These are phyloP conservation scores for Stegana nigrithorax DNA, from an alignment of 2,888 invertebrate genomes.

Conservation along the genomic window DNA sequence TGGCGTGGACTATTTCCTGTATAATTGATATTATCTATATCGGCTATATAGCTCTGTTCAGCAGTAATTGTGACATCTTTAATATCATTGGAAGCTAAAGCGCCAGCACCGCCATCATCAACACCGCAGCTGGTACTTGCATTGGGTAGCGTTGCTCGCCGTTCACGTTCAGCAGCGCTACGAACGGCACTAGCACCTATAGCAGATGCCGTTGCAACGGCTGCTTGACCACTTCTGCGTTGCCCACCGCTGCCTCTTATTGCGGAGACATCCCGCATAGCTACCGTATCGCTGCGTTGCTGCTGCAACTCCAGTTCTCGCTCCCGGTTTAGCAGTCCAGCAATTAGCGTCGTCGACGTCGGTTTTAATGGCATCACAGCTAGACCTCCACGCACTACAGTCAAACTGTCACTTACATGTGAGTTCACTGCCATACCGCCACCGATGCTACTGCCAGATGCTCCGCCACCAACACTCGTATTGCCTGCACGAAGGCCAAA, in stretches of 20 bases:
- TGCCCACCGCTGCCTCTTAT: slow-evolving; percentile 48
- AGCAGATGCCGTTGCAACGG: no score
- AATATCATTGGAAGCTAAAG: background rate
- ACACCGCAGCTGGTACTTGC: slow-evolving; percentile 39
- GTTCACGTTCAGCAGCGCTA: slow-evolving; percentile 24
- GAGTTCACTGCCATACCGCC: no score
- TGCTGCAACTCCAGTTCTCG: slow-evolving; percentile 61
- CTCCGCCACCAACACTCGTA: slow-evolving; percentile 44
- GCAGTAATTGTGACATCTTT: slow-evolving; percentile 32
- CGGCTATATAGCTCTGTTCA: slow-evolving; percentile 32
- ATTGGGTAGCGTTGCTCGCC: slow-evolving; percentile 43
- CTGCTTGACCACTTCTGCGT: slow-evolving; percentile 56
- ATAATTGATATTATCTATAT: background rate
- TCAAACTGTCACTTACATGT: slow-evolving; percentile 60
- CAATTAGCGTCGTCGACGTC: slow-evolving; percentile 84
- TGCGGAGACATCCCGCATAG: slow-evolving; percentile 26
- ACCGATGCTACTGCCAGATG: slow-evolving; percentile 47
- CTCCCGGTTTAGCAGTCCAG: slow-evolving; percentile 80
- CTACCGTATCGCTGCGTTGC: slow-evolving; percentile 16
- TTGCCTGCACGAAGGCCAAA: slow-evolving; percentile 50
- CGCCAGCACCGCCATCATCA: no score
- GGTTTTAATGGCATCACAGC: slow-evolving; percentile 75
- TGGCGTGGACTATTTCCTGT: slow-evolving; percentile 52
- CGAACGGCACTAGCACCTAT: background rate
- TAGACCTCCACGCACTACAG: slow-evolving; percentile 51